Base-by-base conservation (phyloP, 2,888 invertebrate species). In the Pseudeuparius sepicola region DNA sequence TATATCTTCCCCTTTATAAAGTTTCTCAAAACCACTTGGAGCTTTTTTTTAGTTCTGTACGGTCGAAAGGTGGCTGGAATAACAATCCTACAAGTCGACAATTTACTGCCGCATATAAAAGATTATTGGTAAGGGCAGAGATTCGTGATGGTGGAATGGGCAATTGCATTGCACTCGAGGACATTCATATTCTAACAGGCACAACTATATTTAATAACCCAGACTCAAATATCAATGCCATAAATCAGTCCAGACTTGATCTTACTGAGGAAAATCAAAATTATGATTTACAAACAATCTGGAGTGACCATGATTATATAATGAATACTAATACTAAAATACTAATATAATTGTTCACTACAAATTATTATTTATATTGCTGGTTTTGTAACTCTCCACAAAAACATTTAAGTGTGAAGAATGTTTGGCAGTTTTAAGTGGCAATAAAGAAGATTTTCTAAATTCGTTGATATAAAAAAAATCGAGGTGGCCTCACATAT, bases 31-130 rank as follows among this genome's bases (percentile, higher is more conserved):
- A 45, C 15, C 43, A 43, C 17, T 18, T 44, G 6, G 41, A 44
- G 17, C n/a, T 42, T 9, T 44, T 42, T 38, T 44, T 43, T 25
- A 27, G 28, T 16, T 36, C 36, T 10, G 39, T 46, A 6, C 20
- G 43, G n/a, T 33, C 36, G 4, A 36, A 30, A 34, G 46, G 46
- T 3, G 46, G 44, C 4, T 43, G 38, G 34, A 46, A 46, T 33
- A 46, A 45, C 24, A 46, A 46, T 34, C 46, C 46, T 2, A 45
- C 44, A 6, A 31, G 31, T 10, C 17, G 37, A 4, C 44, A 45
- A 13, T 44, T 45, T 35, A 31, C 24, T 7, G 27, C 35, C 4
- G 39, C 44, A 2, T 46, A 46, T 30, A 43, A 44, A 31, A 40
- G 41, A 30, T 24, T 45, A n/a, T 28, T 44, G 12, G 29, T 42